Base-by-base conservation (phyloP, 2,113 vertebrate genomes). In the Saimiri boliviensis region DNA sequence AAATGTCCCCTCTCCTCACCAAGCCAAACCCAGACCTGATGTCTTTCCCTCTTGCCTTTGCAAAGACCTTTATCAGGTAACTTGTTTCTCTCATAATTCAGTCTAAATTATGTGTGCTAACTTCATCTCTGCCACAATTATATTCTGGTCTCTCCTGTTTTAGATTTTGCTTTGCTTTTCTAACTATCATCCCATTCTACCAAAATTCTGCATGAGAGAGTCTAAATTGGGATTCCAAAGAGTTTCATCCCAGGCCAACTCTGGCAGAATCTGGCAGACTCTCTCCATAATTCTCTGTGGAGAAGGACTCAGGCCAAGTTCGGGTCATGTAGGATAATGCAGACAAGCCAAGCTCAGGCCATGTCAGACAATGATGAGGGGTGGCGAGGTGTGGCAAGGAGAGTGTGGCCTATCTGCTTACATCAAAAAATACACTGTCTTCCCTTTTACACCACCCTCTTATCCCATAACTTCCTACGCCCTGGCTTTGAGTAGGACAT, bases 331-430 rank as follows among this genome's bases (percentile, higher is more conserved):
- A 32, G 27, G 60, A 63, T 45, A 45, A 52, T 32, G 42, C 11
- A 63, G 60, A 30, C 25, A 52, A 52, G 49, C 13, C 49, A 52
- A 16, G 14, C 56, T 20, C 8, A 42, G 91, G 49, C 49, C 54
- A 25, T 11, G 19, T 19, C 47, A 2, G 49, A 52, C 66, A 42
- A 47, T 32, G 42, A 19, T 20, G 8, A 35, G 56, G 16, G 5
- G 2, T 1, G 73, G 63, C 1, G 2, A n/a, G 40, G 3, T n/a
- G 5, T 32, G 42, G 14, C 21, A 19, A 30, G 0, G 2, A 66
- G 16, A 91, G 2, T 5, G 3, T 6, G 42, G 74, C 4, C 11
- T 35, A 32, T 76, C 56, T 63, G n/a, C n/a, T 66, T 23, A 74
- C 13, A n/a, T 1, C 8, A 21, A 14, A 45, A 42, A 56, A 8